These are phyloP conservation scores for Esperia sulphurella DNA, from an alignment of 2,888 invertebrate genomes.

Conservation along the genomic window DNA sequence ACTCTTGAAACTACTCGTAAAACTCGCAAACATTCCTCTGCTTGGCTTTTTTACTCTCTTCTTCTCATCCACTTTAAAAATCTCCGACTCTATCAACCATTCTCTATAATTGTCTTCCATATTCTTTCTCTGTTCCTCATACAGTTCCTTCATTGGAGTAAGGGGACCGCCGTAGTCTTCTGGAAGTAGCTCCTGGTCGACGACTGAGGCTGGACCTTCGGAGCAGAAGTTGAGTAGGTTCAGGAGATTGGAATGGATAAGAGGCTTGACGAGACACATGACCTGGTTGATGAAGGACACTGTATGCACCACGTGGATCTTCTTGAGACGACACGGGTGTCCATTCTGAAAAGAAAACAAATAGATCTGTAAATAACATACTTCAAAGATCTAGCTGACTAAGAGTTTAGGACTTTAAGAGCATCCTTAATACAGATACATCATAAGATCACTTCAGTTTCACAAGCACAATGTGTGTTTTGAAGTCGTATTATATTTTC, in stretches of 20 bases:
- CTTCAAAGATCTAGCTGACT: too few species aligned
- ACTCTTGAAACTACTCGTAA: conserved; percentile 71
- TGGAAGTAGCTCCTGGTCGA: conserved; percentile 63
- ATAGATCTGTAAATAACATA: too few species aligned
- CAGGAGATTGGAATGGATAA: conserved; percentile 81
- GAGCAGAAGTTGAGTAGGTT: conserved; percentile 80
- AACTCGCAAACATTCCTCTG: conserved; percentile 70
- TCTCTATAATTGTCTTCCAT: conserved; percentile 80
- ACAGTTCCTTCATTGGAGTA: conserved; percentile 70
- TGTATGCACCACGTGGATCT: conserved; percentile 82
- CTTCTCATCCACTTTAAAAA: conserved; percentile 74
- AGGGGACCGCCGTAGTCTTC: conserved; percentile 82
- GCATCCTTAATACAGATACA: too few species aligned
- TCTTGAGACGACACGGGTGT: conserved; percentile 82
- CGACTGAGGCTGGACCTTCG: conserved; percentile 67
- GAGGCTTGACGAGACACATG: conserved; percentile 82
- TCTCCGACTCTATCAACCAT: conserved; percentile 81
- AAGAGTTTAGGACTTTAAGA: too few species aligned
- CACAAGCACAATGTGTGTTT: too few species aligned
- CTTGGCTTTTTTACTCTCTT: conserved; percentile 68
- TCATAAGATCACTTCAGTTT: too few species aligned
- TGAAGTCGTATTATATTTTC: too few species aligned
- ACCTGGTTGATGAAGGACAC: conserved; percentile 84
- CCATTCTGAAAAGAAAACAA: conserved; percentile 74
- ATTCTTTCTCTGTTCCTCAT: conserved; percentile 75